Evolutionary conservation across 2,113 vertebrate species (phyloP).

Genomic region (Sceloporus tristichus): DNA sequence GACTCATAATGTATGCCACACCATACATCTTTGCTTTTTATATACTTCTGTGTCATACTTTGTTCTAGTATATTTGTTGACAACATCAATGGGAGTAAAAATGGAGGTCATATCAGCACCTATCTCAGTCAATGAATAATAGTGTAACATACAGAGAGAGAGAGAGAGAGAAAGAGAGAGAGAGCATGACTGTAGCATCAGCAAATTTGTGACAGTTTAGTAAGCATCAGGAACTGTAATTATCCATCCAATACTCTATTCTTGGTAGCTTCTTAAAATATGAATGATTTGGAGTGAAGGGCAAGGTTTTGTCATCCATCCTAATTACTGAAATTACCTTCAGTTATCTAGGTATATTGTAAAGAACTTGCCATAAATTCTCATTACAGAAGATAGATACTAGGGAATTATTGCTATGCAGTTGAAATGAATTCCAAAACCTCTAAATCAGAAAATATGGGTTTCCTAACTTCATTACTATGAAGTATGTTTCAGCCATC

Average conservation of each 20-base stretch:
- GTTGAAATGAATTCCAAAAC: constrained; percentile 1
- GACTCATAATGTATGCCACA: not conserved
- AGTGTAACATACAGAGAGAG: not conserved
- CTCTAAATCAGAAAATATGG: constrained; percentile 23
- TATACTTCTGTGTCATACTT: not conserved
- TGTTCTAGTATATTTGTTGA: not conserved
- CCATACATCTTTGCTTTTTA: not conserved
- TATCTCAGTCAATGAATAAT: not conserved
- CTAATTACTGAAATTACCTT: constrained; percentile 29
- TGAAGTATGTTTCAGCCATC: not conserved
- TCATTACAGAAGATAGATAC: constrained; percentile 21
- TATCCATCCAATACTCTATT: not conserved
- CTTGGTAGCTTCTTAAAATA: constrained; percentile 12
- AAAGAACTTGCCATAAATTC: constrained; percentile 26
- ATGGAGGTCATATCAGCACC: not conserved
- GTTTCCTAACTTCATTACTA: constrained; percentile 14
- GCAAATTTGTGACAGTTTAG: not conserved
- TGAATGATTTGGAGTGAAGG: not conserved
- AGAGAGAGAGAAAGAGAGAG: not conserved
- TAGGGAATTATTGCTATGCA: not conserved
- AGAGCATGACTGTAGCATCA: not conserved
- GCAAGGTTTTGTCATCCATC: not conserved
- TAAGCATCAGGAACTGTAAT: constrained; percentile 12
- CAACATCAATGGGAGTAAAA: not conserved
- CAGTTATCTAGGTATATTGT: constrained; percentile 30